Evolutionary conservation across 2,888 invertebrate genomes (phyloP).

Genomic region (Scaptomyza flava): DNA sequence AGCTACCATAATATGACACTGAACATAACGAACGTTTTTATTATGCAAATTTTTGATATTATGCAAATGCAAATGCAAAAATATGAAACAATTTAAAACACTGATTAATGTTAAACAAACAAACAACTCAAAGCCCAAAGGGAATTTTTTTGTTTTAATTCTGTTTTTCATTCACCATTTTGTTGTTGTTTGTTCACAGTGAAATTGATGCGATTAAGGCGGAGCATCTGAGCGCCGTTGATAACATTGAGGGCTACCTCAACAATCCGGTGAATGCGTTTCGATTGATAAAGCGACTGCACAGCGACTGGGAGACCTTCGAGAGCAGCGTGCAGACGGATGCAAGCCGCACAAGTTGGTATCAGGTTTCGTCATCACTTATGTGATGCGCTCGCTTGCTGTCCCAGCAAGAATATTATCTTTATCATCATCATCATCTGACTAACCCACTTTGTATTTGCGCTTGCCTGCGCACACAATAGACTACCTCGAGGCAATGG

Average conservation of each 20-base stretch:
- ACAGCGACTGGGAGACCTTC: constrained; percentile 94
- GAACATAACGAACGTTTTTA: constrained; percentile 17
- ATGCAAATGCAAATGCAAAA: constrained; percentile 53
- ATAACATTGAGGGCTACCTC: constrained; percentile 90
- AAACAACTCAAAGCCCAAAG: constrained; percentile 4
- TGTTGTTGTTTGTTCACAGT: constrained; percentile 52
- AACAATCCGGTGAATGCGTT: constrained; percentile 98
- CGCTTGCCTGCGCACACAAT: constrained; percentile 9
- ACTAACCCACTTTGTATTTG: constrained; percentile 18
- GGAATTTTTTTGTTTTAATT: constrained; percentile 18
- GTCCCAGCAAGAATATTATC: constrained; percentile 6
- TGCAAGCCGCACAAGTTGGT: constrained; percentile 85
- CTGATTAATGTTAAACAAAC: constrained; percentile 41
- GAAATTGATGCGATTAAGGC: constrained; percentile 88
- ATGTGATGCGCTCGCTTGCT: constrained; percentile 15
- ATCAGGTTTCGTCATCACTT: constrained; percentile 26
- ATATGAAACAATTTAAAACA: constrained; percentile 45
- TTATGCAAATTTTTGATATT: constrained; percentile 35
- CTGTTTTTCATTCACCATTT: neutral
- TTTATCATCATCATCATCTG: constrained; percentile 19
- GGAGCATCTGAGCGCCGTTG: constrained; percentile 91
- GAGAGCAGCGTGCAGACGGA: constrained; percentile 89
- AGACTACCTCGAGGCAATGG: constrained; percentile 91
- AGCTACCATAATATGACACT: constrained; percentile 14
- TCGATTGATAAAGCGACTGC: constrained; percentile 95